Conservation (phyloP, 2,797 vertebrate genomes). For the Lindbergichthys nudifrons region DNA sequence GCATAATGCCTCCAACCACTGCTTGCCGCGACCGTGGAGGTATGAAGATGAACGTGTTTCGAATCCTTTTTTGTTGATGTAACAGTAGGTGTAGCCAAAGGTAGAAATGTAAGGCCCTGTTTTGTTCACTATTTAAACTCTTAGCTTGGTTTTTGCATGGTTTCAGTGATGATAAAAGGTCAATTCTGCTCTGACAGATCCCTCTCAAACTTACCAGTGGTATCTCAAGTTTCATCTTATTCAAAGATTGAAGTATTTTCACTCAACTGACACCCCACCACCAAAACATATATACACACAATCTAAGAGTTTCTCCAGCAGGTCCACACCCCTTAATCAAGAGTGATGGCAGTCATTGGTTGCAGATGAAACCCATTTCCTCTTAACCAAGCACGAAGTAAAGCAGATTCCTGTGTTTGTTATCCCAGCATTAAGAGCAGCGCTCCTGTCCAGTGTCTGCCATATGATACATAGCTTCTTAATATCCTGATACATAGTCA, state of each 20-base stretch:
- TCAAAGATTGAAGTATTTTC: conserved; percentile 56
- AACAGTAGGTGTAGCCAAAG: conserved; percentile 14
- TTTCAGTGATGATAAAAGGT: conserved; percentile 12
- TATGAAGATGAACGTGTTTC: conserved; percentile 4
- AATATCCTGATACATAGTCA: conserved; percentile 32
- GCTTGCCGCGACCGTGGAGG: too few species aligned
- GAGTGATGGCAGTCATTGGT: conserved; percentile 71
- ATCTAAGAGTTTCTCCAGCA: conserved; percentile 59
- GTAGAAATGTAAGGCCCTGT: conserved; percentile 3
- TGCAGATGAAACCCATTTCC: conserved; percentile 81
- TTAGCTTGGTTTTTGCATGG: too few species aligned
- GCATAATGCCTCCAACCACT: too few species aligned
- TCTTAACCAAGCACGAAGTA: conserved; percentile 62
- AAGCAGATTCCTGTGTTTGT: conserved; percentile 71
- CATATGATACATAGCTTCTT: conserved; percentile 51
- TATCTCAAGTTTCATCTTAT: not conserved
- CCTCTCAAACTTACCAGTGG: not conserved
- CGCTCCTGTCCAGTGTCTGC: conserved; percentile 38
- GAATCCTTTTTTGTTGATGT: not conserved
- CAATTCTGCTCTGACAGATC: not conserved
- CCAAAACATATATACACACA: conserved; percentile 17
- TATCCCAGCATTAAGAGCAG: conserved; percentile 57
- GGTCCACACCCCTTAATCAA: conserved; percentile 74
- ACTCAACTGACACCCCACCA: conserved; percentile 15
- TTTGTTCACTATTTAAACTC: not conserved